phyloP scores from a whole-genome alignment of 2,888 invertebrate species.

The Schizaphis graminum region DNA sequence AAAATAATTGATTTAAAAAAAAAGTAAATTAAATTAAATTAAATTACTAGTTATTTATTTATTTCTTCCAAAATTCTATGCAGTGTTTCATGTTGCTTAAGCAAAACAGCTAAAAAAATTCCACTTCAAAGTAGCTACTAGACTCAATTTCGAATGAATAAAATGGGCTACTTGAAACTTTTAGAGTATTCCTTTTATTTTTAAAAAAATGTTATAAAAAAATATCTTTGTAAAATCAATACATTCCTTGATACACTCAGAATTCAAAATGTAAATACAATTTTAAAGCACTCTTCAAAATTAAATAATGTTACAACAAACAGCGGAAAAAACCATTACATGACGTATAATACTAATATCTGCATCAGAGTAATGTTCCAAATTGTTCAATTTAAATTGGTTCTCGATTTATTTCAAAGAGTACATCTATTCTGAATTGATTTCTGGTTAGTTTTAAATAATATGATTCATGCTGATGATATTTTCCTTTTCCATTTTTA shows the following conservation, averaged over 20 bases:
- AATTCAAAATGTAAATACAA: not conserved
- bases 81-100: not conserved
- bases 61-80: not conserved
- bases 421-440: not conserved
- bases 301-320: not conserved
- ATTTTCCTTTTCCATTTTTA: not conserved
- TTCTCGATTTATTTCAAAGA: not conserved
- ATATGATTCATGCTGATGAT: not conserved
- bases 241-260: not conserved
- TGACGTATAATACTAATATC: not conserved
- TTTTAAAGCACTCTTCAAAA: not conserved
- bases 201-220: not conserved
- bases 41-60: not conserved
- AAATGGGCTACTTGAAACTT: not conserved
- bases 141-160: not conserved
- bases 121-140: not conserved
- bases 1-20: not conserved
- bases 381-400: not conserved
- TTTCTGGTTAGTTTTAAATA: not conserved
- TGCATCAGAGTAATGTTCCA: not conserved
- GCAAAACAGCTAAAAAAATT: not conserved
- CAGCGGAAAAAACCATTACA: not conserved
- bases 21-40: not conserved
- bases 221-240: not conserved
- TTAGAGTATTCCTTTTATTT: not conserved